Evolutionary conservation across 2,797 vertebrate species (phyloP).

Genomic region (Gambusia yucatana): DNA sequence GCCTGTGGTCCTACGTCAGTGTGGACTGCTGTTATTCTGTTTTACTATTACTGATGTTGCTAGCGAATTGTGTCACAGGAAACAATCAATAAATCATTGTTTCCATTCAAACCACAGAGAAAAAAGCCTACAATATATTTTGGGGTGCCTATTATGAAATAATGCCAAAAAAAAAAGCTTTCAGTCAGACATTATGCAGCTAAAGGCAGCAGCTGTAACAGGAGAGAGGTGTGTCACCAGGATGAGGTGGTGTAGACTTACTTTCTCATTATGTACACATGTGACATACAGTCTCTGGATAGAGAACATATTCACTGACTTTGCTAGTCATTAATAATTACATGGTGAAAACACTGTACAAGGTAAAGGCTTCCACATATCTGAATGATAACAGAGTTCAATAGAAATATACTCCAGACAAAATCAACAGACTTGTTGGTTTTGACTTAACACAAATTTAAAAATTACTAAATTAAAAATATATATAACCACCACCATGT

Average conservation of each 20-base stretch:
- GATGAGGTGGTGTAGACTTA: conserved; percentile 67
- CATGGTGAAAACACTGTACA: background rate
- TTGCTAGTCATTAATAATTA: background rate
- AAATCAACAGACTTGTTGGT: too few relatives aligned
- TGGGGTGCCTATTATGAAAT: background rate
- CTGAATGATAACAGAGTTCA: background rate
- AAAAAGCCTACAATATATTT: background rate
- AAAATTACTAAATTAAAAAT: background rate
- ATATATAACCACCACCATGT: background rate
- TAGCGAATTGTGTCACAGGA: background rate
- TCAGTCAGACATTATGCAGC: background rate
- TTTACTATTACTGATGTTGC: background rate
- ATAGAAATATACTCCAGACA: background rate
- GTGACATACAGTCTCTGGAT: conserved; percentile 19
- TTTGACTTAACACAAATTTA: background rate
- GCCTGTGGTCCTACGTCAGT: background rate
- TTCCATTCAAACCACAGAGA: background rate
- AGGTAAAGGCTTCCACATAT: background rate
- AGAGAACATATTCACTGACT: conserved; percentile 7
- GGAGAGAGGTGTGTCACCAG: conserved; percentile 55
- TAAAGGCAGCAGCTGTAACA: conserved; percentile 51
- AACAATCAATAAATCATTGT: background rate
- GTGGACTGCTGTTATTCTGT: background rate
- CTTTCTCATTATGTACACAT: conserved; percentile 48
- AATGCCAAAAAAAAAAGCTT: background rate